Conservation (phyloP, 2,113 vertebrate genomes). For the Echinops telfairi region DNA sequence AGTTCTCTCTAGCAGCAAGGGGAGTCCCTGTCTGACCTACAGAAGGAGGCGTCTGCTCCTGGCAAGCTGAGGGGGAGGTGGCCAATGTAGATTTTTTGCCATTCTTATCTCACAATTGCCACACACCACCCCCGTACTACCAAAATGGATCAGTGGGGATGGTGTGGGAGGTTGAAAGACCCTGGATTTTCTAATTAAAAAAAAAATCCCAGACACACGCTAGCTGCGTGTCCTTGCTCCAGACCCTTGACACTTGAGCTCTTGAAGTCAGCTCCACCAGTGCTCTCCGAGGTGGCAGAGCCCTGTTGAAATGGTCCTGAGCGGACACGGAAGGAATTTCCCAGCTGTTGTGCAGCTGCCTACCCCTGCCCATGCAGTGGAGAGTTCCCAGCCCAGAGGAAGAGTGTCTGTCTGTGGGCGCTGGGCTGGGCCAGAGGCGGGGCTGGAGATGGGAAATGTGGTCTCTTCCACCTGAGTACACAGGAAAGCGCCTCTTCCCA, state of each 20-base stretch:
- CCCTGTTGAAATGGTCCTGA: background rate
- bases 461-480: constrained; percentile 19
- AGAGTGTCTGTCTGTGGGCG: background rate
- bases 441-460: background rate
- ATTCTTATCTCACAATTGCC: background rate
- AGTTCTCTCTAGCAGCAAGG: background rate
- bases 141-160: background rate
- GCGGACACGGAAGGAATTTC: background rate
- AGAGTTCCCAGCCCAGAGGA: constrained; percentile 32
- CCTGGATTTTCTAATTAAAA: background rate
- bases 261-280: background rate
- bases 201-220: background rate
- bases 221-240: background rate
- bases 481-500: constrained; percentile 36
- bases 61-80: background rate
- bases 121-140: background rate
- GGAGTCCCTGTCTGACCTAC: background rate
- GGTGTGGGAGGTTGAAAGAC: background rate
- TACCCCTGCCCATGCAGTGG: background rate
- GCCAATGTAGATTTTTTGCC: background rate
- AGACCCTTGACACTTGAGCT: background rate
- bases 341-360: background rate
- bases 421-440: background rate
- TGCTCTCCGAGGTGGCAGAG: constrained; percentile 4
- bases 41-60: background rate